phyloP scores from a whole-genome alignment of 2,113 vertebrate genomes.

The Nannobrachium achirus region DNA sequence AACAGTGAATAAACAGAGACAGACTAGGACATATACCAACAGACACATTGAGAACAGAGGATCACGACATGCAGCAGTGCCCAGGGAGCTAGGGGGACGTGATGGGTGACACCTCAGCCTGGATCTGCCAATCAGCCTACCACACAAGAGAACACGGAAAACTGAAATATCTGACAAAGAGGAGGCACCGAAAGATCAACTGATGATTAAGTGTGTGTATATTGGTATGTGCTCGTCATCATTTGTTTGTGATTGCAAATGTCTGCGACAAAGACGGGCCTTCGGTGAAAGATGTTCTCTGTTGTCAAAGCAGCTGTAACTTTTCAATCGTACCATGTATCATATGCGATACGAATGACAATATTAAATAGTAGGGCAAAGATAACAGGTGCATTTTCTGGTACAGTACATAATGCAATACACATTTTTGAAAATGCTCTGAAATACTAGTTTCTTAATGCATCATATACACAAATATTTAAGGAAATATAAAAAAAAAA shows the following conservation, averaged over 20 bases:
- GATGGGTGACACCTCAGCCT: slow-evolving; percentile 58
- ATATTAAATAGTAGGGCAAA: too few relatives aligned
- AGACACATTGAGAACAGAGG: slow-evolving; percentile 30
- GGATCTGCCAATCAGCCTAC: slow-evolving; percentile 71
- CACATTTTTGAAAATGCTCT: background rate
- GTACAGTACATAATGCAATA: too few relatives aligned
- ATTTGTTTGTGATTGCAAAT: background rate
- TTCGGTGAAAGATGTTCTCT: slow-evolving; percentile 32
- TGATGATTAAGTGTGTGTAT: slow-evolving; percentile 21
- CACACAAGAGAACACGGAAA: slow-evolving; percentile 38
- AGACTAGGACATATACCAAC: slow-evolving; percentile 31
- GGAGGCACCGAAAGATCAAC: slow-evolving; percentile 23
- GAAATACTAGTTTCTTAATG: slow-evolving; percentile 8
- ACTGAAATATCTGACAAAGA: slow-evolving; percentile 15
- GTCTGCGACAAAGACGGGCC: slow-evolving; percentile 26
- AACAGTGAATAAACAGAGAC: too few relatives aligned
- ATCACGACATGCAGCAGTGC: slow-evolving; percentile 32
- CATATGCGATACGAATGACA: too few relatives aligned
- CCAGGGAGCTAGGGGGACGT: slow-evolving; percentile 9
- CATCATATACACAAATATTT: background rate
- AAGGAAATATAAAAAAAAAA: background rate
- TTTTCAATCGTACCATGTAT: slow-evolving; percentile 1
- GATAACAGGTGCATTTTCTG: too few relatives aligned
- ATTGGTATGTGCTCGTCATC: background rate
- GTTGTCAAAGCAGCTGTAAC: slow-evolving; percentile 14